phyloP scores from a whole-genome alignment of 2,888 invertebrate species.

The Pogonocherus hispidulus region DNA sequence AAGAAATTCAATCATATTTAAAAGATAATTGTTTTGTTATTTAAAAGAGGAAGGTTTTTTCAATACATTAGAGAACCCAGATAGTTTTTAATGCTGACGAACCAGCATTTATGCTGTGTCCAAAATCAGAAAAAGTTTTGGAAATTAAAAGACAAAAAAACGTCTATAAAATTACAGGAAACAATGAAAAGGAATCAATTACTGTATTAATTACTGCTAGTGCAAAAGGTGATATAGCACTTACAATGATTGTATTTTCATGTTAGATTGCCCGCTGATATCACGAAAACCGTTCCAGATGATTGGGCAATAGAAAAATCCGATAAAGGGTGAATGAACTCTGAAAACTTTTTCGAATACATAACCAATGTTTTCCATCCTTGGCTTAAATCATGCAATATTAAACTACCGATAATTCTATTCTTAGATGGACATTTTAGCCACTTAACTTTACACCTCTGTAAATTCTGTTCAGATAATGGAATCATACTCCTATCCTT shows the following conservation, averaged over 20 bases:
- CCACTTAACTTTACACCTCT: not conserved
- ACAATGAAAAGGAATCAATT: not conserved
- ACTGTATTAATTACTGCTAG: conserved; percentile 19
- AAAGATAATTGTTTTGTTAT: too few relatives aligned
- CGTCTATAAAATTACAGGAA: not conserved
- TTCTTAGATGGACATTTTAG: not conserved
- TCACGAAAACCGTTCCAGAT: not conserved
- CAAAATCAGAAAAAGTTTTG: not conserved
- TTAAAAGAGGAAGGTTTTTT: not conserved
- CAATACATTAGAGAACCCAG: not conserved
- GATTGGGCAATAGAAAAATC: not conserved
- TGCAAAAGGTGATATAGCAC: not conserved
- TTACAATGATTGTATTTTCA: not conserved
- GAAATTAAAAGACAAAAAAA: not conserved
- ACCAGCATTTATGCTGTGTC: not conserved
- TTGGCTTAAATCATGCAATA: not conserved
- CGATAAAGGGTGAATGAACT: not conserved
- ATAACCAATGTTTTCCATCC: not conserved
- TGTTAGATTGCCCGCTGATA: not conserved
- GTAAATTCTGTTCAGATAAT: not conserved
- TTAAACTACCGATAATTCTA: not conserved
- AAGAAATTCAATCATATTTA: not conserved
- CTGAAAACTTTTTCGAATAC: not conserved
- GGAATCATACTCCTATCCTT: not conserved
- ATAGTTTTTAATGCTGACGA: not conserved